Evolutionary conservation across 2,113 vertebrate species (phyloP).

Genomic region (Tenrec ecaudatus): DNA sequence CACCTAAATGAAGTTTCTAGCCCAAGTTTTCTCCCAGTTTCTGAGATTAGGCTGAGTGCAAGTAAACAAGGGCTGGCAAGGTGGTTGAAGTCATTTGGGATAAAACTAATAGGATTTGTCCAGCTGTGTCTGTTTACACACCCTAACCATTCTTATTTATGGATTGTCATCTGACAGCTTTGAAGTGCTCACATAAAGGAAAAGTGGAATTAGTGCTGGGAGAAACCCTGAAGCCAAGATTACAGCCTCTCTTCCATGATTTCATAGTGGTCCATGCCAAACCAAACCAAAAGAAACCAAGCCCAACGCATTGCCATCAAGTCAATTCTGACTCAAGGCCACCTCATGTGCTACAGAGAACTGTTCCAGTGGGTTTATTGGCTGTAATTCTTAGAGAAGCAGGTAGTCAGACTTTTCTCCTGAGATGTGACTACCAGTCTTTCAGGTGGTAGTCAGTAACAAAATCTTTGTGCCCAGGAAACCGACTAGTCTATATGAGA

Average conservation of each 20-base stretch:
- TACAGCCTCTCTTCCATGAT: conserved; percentile 1
- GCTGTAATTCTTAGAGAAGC: not conserved
- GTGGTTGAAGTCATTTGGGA: conserved; percentile 16
- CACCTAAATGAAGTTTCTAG: conserved; percentile 20
- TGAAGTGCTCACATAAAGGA: conserved; percentile 21
- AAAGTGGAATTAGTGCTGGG: not conserved
- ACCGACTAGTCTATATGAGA: no score
- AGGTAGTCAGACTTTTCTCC: not conserved
- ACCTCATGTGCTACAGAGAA: not conserved
- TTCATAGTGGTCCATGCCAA: not conserved
- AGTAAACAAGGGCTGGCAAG: conserved; percentile 26
- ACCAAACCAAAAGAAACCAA: not conserved
- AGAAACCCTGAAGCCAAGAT: not conserved
- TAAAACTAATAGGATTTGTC: conserved; percentile 34
- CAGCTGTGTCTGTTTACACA: conserved; percentile 41
- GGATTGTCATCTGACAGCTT: conserved; percentile 30
- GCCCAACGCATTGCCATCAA: not conserved
- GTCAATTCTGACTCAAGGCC: not conserved
- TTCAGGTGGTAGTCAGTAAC: no score
- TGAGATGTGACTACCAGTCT: no score
- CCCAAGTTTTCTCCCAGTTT: conserved; percentile 36
- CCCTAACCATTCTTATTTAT: conserved; percentile 31
- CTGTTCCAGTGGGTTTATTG: not conserved
- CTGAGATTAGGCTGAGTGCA: not conserved
- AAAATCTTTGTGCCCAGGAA: no score